Evolutionary conservation across 2,797 vertebrate species (phyloP).

Genomic region (Poliocrania exsul): DNA sequence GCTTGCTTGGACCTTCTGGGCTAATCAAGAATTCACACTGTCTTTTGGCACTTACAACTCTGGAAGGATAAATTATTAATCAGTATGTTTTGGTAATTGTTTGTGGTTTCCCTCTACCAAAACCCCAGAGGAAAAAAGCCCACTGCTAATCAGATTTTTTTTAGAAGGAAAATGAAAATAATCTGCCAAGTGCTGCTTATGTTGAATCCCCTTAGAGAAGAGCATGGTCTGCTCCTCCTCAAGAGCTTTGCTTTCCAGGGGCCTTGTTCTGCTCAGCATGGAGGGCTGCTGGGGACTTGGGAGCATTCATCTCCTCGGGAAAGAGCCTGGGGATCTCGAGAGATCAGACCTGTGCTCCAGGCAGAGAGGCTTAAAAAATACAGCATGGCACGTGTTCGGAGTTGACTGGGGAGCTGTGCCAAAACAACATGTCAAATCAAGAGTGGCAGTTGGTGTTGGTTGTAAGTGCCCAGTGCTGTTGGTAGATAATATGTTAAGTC

Average conservation of each 20-base stretch:
- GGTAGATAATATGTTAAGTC: neutral
- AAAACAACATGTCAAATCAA: neutral
- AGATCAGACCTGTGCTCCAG: neutral
- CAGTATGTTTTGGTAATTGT: slow-evolving; percentile 33
- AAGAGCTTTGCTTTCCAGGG: neutral
- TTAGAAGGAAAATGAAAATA: slow-evolving; percentile 20
- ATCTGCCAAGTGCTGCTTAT: slow-evolving; percentile 1
- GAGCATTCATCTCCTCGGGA: neutral
- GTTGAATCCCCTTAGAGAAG: neutral
- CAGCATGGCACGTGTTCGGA: neutral
- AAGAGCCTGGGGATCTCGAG: neutral
- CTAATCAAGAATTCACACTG: neutral
- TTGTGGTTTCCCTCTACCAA: slow-evolving; percentile 27
- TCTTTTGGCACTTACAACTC: neutral
- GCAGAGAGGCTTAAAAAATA: neutral
- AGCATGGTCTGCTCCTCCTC: neutral
- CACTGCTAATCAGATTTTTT: neutral
- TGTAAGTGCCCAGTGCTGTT: neutral
- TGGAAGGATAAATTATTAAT: slow-evolving; percentile 30
- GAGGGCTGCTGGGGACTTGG: neutral
- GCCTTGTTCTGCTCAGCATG: neutral
- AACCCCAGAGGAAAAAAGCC: neutral
- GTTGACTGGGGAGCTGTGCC: neutral
- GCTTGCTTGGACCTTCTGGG: rapidly evolving
- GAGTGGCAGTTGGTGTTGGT: neutral